Evolutionary conservation across 2,888 invertebrate species (phyloP).

Genomic region (Epicampocera succincta): DNA sequence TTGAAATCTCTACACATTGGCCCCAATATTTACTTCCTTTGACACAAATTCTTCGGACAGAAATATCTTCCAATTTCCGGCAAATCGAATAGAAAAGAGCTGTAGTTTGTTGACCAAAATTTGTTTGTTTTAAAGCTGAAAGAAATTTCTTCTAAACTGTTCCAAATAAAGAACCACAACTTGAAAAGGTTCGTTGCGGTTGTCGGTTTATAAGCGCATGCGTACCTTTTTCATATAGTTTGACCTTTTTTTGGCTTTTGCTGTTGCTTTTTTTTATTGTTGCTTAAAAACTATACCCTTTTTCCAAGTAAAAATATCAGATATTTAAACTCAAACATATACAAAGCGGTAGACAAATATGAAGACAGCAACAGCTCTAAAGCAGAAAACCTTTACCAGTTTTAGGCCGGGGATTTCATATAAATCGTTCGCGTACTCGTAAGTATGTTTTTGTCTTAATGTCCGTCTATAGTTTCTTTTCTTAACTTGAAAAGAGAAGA

Average conservation of each 20-base stretch:
- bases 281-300: slow-evolving; percentile 66
- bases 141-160: slow-evolving; percentile 35
- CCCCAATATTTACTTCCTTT: neutral
- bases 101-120: slow-evolving; percentile 3
- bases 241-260: slow-evolving; percentile 51
- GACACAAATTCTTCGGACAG: slow-evolving; percentile 5
- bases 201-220: slow-evolving; percentile 55
- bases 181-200: slow-evolving; percentile 55
- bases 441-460: slow-evolving; percentile 37
- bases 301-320: slow-evolving; percentile 69
- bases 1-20: too few species aligned
- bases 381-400: slow-evolving; percentile 41
- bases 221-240: slow-evolving; percentile 43
- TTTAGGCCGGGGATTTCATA: slow-evolving; percentile 25
- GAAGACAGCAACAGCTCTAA: slow-evolving; percentile 31
- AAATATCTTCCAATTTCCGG: slow-evolving; percentile 3
- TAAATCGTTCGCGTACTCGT: slow-evolving; percentile 33
- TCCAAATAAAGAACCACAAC: slow-evolving; percentile 23
- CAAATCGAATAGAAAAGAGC: neutral
- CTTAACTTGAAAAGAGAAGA: neutral
- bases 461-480: slow-evolving; percentile 22
- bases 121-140: slow-evolving; percentile 9
- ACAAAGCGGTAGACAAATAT: slow-evolving; percentile 52
- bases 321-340: slow-evolving; percentile 58
- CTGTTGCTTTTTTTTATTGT: slow-evolving; percentile 7